Percentiles rank a stretch among this genome's conserved stretches.
Conservation (phyloP, 2,797 vertebrate species). For the Aphelocoma californica region DNA sequence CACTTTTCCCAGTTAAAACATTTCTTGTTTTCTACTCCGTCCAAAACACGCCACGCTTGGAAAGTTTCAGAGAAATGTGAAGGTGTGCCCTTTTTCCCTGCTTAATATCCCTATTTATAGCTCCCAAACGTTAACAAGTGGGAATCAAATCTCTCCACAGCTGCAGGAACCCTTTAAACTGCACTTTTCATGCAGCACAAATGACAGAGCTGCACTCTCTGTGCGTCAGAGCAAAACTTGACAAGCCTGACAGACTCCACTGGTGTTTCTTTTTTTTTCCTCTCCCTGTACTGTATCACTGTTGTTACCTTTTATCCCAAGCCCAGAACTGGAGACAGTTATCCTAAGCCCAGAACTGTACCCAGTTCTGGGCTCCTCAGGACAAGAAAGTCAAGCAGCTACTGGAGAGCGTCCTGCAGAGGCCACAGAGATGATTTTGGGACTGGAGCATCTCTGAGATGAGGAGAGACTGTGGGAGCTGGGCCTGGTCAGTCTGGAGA, state of each 20-base stretch:
- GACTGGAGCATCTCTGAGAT: neutral
- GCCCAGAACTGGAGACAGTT: neutral
- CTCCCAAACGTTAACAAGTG: neutral
- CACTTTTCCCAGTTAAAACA: neutral
- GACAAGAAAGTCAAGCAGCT: neutral
- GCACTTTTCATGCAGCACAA: neutral
- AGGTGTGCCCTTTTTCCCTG: neutral
- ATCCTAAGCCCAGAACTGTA: neutral
- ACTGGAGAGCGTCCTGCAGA: neutral
- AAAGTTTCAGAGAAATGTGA: neutral
- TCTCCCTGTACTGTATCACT: neutral
- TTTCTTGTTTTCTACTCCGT: neutral
- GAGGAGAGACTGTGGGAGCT: neutral
- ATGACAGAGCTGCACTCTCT: constrained; percentile 8
- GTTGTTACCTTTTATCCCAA: neutral
- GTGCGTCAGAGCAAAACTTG: neutral
- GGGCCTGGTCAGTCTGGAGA: neutral
- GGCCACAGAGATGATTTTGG: neutral
- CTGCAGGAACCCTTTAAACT: neutral
- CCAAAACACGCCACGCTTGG: neutral
- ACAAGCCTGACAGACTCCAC: constrained; percentile 48
- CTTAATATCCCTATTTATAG: neutral
- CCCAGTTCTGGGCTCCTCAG: neutral
- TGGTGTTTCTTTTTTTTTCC: neutral
- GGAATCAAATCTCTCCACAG: neutral